Evolutionary conservation across 2,113 vertebrate genomes (phyloP), one percentile per base, ranked within the genome.

Genomic region (Acanthochromis polyacanthus): DNA sequence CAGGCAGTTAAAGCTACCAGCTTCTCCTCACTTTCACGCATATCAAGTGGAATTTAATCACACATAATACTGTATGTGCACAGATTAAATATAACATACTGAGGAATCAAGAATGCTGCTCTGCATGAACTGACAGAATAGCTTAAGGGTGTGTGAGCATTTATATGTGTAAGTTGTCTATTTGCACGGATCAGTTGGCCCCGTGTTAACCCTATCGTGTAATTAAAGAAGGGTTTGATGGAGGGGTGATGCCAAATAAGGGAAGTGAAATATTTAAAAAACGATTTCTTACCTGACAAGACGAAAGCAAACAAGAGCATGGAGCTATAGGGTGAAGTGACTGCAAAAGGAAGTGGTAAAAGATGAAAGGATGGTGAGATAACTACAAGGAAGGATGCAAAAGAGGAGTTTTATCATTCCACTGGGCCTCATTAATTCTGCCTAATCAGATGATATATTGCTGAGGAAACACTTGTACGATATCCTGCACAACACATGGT

Each of bases 351-450:
- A 79, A 82, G 63, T 76, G 59, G 61, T 62, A 66, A 59, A 63
- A 68, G 65, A 81, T 70, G 58, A 81, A 83, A 36, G 65, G 81
- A 82, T 80, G 60, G 71, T 19, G 67, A 52, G 77, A 89, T 77
- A 77, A 80, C 66, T 40, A 15, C 45, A 59, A 28, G 87, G 62
- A 82, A 91, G 84, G 73, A 89, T 88, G 83, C 78, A 87, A 82
- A 88, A 64, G 36, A 71, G 38, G 73, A 75, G 20, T 46, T 86
- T 75, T 71, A 69, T 14, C 73, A 68, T 84, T 90, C 88, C 83
- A 74, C 77, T 71, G 85, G 83, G 89, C 65, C 88, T 92, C 85
- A 88, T 92, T 91, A 90, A 89, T 83, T 83, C 71, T 82, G 69
- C 66, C 75, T 89, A 86, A 89, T 89, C 77, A 89, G 85, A 85